Conservation (phyloP, 2,113 vertebrate genomes). For the Ranitomeya variabilis region DNA sequence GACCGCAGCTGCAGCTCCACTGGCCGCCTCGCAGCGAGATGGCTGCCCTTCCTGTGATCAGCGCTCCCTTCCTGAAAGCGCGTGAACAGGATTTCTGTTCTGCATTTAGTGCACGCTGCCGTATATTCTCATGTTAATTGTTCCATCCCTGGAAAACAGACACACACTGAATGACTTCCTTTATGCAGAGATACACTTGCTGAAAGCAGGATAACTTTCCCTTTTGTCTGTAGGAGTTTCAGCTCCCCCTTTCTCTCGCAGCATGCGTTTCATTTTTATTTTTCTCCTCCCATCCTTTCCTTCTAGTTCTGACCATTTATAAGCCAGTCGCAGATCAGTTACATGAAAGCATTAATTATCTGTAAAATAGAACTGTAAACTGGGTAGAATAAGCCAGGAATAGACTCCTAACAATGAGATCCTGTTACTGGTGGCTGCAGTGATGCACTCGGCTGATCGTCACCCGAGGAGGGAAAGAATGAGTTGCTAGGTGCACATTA, state of each 20-base stretch:
- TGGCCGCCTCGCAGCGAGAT: slow-evolving; percentile 31
- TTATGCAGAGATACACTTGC: slow-evolving; percentile 4
- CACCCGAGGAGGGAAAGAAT: slow-evolving; percentile 4
- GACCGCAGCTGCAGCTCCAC: slow-evolving; percentile 50
- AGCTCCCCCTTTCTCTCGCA: background rate
- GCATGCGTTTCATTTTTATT: background rate
- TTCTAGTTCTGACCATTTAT: background rate
- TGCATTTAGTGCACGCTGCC: slow-evolving; percentile 1
- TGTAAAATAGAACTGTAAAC: background rate
- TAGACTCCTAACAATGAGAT: background rate
- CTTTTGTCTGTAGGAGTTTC: background rate
- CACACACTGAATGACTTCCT: slow-evolving; percentile 32
- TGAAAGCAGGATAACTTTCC: slow-evolving; percentile 25
- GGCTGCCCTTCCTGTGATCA: slow-evolving; percentile 53
- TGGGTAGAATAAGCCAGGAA: background rate
- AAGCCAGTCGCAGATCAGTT: background rate
- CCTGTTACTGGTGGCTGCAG: background rate
- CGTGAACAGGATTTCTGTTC: slow-evolving; percentile 41
- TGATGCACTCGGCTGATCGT: background rate
- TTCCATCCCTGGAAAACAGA: slow-evolving; percentile 30
- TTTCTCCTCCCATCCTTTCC: background rate
- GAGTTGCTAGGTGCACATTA: slow-evolving; percentile 1
- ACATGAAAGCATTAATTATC: slow-evolving; percentile 10
- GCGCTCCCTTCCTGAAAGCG: slow-evolving; percentile 42
- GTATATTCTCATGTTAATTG: slow-evolving; percentile 50